Percentiles rank a stretch among this genome's conserved stretches.
Evolutionary conservation across 2,113 vertebrate genomes (phyloP).

Genomic region (Malurus elegans): DNA sequence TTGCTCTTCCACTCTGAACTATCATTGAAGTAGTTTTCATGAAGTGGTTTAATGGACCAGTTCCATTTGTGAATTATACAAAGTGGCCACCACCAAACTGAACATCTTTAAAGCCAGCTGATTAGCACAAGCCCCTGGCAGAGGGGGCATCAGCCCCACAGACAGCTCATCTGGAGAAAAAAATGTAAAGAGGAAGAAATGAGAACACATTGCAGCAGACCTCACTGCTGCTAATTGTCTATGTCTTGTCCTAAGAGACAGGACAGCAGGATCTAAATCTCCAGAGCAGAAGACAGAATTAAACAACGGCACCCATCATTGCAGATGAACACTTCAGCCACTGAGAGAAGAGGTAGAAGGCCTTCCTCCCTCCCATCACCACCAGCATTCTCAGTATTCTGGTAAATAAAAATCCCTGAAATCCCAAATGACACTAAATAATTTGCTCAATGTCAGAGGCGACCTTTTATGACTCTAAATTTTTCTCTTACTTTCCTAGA

Average conservation of each 20-base stretch:
- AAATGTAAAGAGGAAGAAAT: neutral
- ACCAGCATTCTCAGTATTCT: neutral
- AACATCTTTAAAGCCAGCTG: neutral
- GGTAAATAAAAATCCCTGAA: neutral
- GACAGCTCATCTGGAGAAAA: neutral
- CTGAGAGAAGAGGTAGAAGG: neutral
- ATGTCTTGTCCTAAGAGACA: neutral
- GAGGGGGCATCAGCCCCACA: neutral
- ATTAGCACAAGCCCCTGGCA: neutral
- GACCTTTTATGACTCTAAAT: neutral
- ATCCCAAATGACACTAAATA: neutral
- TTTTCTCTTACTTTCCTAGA: neutral
- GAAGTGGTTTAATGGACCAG: accelerated
- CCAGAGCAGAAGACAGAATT: neutral
- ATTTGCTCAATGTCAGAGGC: neutral
- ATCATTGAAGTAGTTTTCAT: neutral
- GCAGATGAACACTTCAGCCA: neutral
- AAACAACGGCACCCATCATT: neutral
- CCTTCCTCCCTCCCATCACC: neutral
- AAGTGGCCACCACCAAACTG: neutral
- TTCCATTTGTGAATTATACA: neutral
- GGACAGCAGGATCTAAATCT: neutral
- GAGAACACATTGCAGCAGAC: neutral
- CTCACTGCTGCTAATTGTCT: neutral
- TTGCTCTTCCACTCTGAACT: neutral